Evolutionary conservation across 2,113 vertebrate species (phyloP), one percentile per base, ranked within the genome.

Genomic region (Thoracochromis brauschi): DNA sequence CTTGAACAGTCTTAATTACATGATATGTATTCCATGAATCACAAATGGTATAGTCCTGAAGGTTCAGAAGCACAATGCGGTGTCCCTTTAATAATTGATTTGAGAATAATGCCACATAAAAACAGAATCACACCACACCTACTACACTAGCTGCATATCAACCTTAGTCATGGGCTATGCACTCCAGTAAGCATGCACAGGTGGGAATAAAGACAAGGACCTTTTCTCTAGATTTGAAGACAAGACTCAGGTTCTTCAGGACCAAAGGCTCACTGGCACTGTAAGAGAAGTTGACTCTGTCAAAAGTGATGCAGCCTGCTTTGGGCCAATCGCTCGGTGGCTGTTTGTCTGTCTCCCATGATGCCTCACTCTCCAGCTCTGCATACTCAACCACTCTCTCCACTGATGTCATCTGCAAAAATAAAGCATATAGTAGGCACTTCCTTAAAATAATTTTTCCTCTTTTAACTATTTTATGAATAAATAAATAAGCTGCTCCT

Each of bases 351-450:
- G 96, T 97, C 82, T 98, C 97, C 98, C 98, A 99, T 3, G 97
- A 94, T 3, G 98, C 98, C 94, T 99, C 98, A 79, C 97, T 98
- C 90, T 99, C 97, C 79, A 99, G 97, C 60, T 99, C 95, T 13
- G 98, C 97, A 83, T 99, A 99, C 54, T 99, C 98, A 49, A 98
- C 95, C 81, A 99, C 97, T 92, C 98, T 95, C 95, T 99, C 98
- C 57, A 98, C 98, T 2, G 98, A 99, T 40, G 98, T 99, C 98
- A 99, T 99, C 99, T 99, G 87, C 13, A 65, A 49, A 65, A 73
- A 58, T 85, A 53, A 38, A 3, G 6, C 4, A 31, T 4, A 31
- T 35, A 8, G 4, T 19, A 51, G 2, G 5, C 6, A 31, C n/a
- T 16, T 80, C 7, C 7, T 24, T 19, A 49, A 21, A 60, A 58